Percentiles rank a stretch among this genome's conserved stretches.
Evolutionary conservation across 2,113 vertebrate genomes (phyloP).

Genomic region (Cynoglossus semilaevis): DNA sequence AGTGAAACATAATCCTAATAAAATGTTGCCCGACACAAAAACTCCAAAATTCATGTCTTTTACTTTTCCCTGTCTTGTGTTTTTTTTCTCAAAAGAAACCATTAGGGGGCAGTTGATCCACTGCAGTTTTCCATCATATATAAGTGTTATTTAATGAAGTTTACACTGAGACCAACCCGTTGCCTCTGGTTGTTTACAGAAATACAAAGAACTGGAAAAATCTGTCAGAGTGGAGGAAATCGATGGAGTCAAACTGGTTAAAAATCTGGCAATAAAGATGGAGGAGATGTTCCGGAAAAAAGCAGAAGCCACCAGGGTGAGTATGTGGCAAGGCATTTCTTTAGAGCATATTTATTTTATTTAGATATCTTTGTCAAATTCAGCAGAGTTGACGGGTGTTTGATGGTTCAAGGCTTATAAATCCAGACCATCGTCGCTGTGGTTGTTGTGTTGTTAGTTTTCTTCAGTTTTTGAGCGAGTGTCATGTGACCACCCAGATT

Average conservation of each 20-base stretch:
- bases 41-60: conserved; percentile 6
- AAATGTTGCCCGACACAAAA: conserved; percentile 14
- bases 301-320: conserved; percentile 89
- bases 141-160: too few species aligned
- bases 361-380: not conserved
- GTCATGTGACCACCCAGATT: too few species aligned
- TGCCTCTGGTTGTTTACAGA: conserved; percentile 73
- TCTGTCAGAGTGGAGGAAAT: conserved; percentile 92
- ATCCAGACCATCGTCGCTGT: too few species aligned
- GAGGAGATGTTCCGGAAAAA: conserved; percentile 97
- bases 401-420: too few species aligned
- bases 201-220: conserved; percentile 95
- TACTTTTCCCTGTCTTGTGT: not conserved
- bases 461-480: too few species aligned
- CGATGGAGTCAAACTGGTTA: conserved; percentile 93
- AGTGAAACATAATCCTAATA: conserved; percentile 1
- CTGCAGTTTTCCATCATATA: too few species aligned
- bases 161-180: not conserved
- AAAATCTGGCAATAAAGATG: conserved; percentile 93
- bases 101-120: too few species aligned
- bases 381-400: too few species aligned
- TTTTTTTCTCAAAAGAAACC: too few species aligned
- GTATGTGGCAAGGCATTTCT: conserved; percentile 38
- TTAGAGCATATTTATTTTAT: too few species aligned
- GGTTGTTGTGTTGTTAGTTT: too few species aligned